Evolutionary conservation across 2,888 invertebrate genomes (phyloP), one percentile per base, ranked within the genome.

Genomic region (Acronicta aceris): DNA sequence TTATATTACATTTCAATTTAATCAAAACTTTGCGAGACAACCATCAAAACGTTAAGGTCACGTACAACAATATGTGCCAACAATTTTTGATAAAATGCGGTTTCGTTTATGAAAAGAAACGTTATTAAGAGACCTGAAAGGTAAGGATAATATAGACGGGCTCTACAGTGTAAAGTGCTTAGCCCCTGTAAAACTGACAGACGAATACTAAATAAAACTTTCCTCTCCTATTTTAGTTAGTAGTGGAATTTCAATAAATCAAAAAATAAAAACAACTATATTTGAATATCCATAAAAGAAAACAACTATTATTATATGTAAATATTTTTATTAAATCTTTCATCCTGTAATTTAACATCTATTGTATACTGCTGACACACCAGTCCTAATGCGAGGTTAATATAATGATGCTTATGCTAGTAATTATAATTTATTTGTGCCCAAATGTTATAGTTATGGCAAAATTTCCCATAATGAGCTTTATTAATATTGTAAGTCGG

Each of bases 1-100:
- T 54, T 61, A 41, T 36, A 42, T 57, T 53, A 50, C 16, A 56
- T 56, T 70, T 65, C 40, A 62, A 59, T 61, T 75, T 60, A 71
- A 73, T 76, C 74, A 74, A 74, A 73, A 72, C 59, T 76, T 76
- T 54, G 48, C 6, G 40, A 57, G 40, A 48, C 36, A 45, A 54
- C 57, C 62, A 57, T 61, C 38, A 48, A 53, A 38, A 27, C 16
- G 38, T n/a, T 21, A 12, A 47, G 38, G 12, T 56, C 43, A 55
- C 15, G 13, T 13, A 25, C 33, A 43, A 30, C 27, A 45, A 27
- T 55, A 42, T 55, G 54, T 67, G 43, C 15, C 0, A 46, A 36
- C 16, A 38, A 40, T 27, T 59, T 46, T 13, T 1, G 5, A 5
- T n/a, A 33, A 38, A 40, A 46, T 38, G 27, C 16, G 65, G 33